Base-by-base conservation (phyloP, 1,140 invertebrate species). In the Battus philenor region DNA sequence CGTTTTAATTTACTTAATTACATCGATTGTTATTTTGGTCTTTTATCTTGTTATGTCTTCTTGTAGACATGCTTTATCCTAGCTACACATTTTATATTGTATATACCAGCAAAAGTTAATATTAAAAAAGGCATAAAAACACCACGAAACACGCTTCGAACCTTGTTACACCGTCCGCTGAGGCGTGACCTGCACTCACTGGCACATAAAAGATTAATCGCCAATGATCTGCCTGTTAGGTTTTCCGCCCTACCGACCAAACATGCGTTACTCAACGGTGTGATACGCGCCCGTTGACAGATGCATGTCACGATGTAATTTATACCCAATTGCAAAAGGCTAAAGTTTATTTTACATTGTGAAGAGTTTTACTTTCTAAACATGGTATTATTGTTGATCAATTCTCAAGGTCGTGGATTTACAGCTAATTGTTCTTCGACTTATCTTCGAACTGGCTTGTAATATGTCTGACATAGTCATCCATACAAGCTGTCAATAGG, bases 111-210 rank as follows among this genome's bases (percentile, higher is more conserved):
- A n/a, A n/a, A n/a, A n/a, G n/a, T n/a, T n/a, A n/a, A n/a, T n/a
- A n/a, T n/a, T n/a, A n/a, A n/a, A n/a, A n/a, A n/a, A n/a, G n/a
- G n/a, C n/a, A n/a, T n/a, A n/a, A n/a, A n/a, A n/a, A n/a, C n/a
- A n/a, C n/a, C n/a, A n/a, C n/a, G n/a, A n/a, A n/a, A n/a, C n/a
- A n/a, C n/a, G n/a, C n/a, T n/a, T n/a, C n/a, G n/a, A n/a, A n/a
- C n/a, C n/a, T n/a, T n/a, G n/a, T 48, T 30, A 54, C 51, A 54
- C 51, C 45, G 41, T 20, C 11, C 18, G 27, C 41, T 54, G 45
- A 48, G 9, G n/a, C 16, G 17, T 17, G 16, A 36, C 17, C 10
- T 16, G 16, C 32, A 17, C 33, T 17, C n/a, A 20, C 20, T 17
- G 33, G 33, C 16, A 20, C 16, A 36, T 20, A 10, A 36, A 36